phyloP scores from a whole-genome alignment of 2,888 invertebrate species.

The Cephalotes varians region DNA sequence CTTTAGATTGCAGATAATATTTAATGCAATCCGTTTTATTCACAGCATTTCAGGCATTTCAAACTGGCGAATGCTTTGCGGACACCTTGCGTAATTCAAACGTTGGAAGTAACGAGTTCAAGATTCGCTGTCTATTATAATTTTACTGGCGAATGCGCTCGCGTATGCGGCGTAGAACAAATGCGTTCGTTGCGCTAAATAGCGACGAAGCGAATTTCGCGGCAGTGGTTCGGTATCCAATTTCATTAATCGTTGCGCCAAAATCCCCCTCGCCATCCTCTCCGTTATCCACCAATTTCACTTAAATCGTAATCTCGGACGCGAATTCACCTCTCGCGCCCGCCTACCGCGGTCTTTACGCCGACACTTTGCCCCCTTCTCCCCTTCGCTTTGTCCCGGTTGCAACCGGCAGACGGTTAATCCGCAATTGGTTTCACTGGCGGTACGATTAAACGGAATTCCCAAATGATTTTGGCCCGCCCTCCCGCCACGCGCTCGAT shows the following conservation, averaged over 20 bases:
- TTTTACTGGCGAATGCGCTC: background rate
- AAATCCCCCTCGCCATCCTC: slow-evolving; percentile 47
- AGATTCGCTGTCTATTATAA: slow-evolving; percentile 26
- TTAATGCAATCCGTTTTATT: background rate
- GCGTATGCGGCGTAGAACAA: background rate
- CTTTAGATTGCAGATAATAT: background rate
- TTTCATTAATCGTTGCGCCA: slow-evolving; percentile 74
- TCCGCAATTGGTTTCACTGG: slow-evolving; percentile 68
- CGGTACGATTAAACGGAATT: slow-evolving; percentile 64
- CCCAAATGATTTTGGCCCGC: slow-evolving; percentile 50
- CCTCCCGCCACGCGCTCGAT: slow-evolving; percentile 22
- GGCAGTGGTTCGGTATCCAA: slow-evolving; percentile 62
- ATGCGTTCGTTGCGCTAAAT: slow-evolving; percentile 51
- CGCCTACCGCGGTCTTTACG: slow-evolving; percentile 36
- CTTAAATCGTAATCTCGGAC: slow-evolving; percentile 76
- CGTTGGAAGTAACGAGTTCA: background rate
- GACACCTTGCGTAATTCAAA: background rate
- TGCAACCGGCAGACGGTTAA: slow-evolving; percentile 62
- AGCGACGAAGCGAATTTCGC: slow-evolving; percentile 62
- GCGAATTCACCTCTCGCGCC: slow-evolving; percentile 50
- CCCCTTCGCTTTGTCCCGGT: slow-evolving; percentile 60
- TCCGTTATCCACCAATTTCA: slow-evolving; percentile 64
- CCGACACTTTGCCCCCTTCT: slow-evolving; percentile 35
- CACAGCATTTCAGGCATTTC: background rate
- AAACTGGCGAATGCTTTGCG: background rate